Percentiles rank a stretch among this genome's conserved stretches.
Evolutionary conservation across 1,140 invertebrate genomes (phyloP).

Genomic region (Coptotermes formosanus): DNA sequence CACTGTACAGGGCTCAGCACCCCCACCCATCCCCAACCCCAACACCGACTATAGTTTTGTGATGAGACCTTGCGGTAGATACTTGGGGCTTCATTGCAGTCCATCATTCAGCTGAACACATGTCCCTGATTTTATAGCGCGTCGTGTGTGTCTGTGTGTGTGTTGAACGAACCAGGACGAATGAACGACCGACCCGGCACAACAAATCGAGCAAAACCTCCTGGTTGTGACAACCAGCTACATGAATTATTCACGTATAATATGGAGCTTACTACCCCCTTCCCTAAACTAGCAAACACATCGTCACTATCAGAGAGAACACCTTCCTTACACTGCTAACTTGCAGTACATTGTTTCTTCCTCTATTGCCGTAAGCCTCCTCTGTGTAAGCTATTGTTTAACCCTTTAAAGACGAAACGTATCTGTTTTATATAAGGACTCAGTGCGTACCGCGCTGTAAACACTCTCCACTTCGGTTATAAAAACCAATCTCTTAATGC

Average conservation of each 20-base stretch:
- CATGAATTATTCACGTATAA: constrained; percentile 32
- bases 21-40: no score
- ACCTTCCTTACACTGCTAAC: background rate
- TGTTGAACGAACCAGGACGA: background rate
- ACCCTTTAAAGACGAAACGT: no score
- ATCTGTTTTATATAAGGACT: no score
- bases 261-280: background rate
- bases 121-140: constrained; percentile 30
- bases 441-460: no score
- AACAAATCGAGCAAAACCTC: constrained; percentile 34
- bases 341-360: background rate
- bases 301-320: background rate
- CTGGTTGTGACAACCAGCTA: constrained; percentile 31
- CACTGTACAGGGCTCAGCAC: background rate
- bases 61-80: background rate
- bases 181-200: constrained; percentile 1
- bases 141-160: background rate
- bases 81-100: constrained; percentile 19
- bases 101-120: constrained; percentile 30
- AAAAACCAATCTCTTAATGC: no score
- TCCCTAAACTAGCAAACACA: background rate
- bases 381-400: no score
- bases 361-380: background rate
- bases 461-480: no score
- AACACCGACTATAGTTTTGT: background rate